Conservation (phyloP, 2,888 invertebrate species). For the Fabriciana adippe region DNA sequence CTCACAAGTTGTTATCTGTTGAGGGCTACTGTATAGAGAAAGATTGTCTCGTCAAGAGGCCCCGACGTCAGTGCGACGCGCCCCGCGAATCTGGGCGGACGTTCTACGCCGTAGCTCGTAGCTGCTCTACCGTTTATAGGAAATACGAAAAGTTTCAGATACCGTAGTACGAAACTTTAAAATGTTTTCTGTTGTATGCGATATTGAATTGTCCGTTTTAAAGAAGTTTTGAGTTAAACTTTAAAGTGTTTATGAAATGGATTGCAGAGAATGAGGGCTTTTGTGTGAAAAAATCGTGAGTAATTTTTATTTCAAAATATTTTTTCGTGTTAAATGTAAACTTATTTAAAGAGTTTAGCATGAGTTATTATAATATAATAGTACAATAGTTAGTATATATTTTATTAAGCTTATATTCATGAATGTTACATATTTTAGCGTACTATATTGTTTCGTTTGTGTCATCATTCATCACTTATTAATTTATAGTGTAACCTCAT, state of each 20-base stretch:
- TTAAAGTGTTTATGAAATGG: slow-evolving; percentile 35
- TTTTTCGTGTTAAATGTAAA: neutral
- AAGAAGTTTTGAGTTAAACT: slow-evolving; percentile 19
- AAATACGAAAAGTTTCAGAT: slow-evolving; percentile 51
- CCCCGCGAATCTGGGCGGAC: slow-evolving; percentile 68
- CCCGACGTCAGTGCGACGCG: slow-evolving; percentile 70
- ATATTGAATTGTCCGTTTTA: slow-evolving; percentile 1
- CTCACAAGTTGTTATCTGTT: slow-evolving; percentile 73
- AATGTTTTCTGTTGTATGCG: slow-evolving; percentile 4
- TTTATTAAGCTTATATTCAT: no score
- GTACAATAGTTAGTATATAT: no score
- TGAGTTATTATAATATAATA: slow-evolving; percentile 7
- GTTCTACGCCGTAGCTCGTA: slow-evolving; percentile 61
- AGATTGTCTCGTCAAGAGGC: slow-evolving; percentile 78
- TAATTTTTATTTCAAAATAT: slow-evolving; percentile 41
- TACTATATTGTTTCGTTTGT: no score
- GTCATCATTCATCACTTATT: no score
- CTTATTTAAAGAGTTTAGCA: neutral
- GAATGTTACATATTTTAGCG: no score
- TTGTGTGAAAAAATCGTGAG: slow-evolving; percentile 55
- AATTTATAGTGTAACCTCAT: no score
- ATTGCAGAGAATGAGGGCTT: slow-evolving; percentile 36
- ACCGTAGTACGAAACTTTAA: slow-evolving; percentile 19
- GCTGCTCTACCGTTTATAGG: slow-evolving; percentile 47
- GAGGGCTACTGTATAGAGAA: slow-evolving; percentile 70